These are phyloP conservation scores for Monomorium pharaonis DNA, from an alignment of 1,140 invertebrate genomes.

Conservation along the genomic window DNA sequence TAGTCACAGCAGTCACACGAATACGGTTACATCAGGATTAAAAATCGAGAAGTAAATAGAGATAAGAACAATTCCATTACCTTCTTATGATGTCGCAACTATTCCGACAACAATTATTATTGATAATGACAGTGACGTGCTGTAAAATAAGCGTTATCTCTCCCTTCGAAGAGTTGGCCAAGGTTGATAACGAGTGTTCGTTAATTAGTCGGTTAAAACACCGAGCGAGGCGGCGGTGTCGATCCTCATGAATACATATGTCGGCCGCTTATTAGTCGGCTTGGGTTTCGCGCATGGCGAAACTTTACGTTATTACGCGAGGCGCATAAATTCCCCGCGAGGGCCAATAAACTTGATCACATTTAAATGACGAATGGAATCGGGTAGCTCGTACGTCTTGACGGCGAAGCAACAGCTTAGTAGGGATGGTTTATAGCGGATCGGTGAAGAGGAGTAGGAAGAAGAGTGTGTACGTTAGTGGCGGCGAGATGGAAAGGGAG, in stretches of 20 bases:
- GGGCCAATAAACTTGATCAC: constrained; percentile 46
- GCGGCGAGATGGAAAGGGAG: neutral
- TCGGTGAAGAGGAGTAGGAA: neutral
- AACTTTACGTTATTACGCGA: constrained; percentile 26
- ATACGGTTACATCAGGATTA: too few relatives aligned
- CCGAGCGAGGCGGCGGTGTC: neutral
- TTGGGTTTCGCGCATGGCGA: neutral
- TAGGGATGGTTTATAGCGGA: constrained; percentile 54
- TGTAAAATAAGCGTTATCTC: neutral
- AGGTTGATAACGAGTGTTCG: neutral
- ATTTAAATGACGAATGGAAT: constrained; percentile 54
- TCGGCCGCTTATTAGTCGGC: constrained; percentile 11
- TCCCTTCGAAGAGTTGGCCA: too few relatives aligned
- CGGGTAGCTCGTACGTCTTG: constrained; percentile 29
- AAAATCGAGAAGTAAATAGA: neutral
- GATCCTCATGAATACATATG: neutral
- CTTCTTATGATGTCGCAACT: neutral
- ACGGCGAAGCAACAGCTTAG: constrained; percentile 74
- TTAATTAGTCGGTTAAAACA: constrained; percentile 3
- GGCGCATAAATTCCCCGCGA: constrained; percentile 27
- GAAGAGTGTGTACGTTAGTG: neutral
- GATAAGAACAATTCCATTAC: neutral
- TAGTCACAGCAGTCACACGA: neutral
- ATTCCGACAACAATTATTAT: neutral
- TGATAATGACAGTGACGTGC: neutral